phyloP scores from a whole-genome alignment of 92 coral and sea anemone genomes.

The Anthopleura xanthogrammica region DNA sequence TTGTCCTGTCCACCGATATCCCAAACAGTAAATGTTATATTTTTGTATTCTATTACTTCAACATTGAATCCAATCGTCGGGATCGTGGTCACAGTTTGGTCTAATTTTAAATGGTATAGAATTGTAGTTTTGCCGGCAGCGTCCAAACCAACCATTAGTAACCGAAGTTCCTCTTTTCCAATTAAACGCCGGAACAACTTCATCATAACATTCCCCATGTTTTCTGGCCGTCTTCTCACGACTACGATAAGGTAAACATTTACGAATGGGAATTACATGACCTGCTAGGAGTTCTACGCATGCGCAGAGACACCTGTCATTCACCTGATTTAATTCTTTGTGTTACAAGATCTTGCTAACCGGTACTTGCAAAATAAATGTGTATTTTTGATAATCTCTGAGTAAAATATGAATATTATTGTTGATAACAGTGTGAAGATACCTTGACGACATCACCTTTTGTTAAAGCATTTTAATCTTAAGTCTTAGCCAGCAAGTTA shows the following conservation, averaged over 20 bases:
- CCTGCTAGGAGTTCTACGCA: conserved; percentile 32
- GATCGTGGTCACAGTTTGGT: conserved; percentile 90
- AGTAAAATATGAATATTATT: background rate
- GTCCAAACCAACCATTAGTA: conserved; percentile 97
- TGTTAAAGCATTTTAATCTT: background rate
- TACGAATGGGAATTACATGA: conserved; percentile 5
- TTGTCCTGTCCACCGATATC: conserved; percentile 99
- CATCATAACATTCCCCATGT: conserved; percentile 90
- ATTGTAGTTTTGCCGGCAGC: conserved; percentile 99
- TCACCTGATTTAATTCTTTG: background rate
- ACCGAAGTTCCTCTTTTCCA: conserved; percentile 91
- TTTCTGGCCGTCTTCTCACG: background rate
- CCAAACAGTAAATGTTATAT: conserved; percentile 97
- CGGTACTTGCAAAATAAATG: background rate
- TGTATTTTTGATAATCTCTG: background rate
- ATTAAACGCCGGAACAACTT: conserved; percentile 80
- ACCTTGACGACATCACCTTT: background rate
- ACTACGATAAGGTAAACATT: conserved; percentile 15
- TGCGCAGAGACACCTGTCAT: conserved; percentile 28
- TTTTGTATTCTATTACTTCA: conserved; percentile 96
- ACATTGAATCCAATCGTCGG: conserved; percentile 99
- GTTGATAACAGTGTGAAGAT: background rate
- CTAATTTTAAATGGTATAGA: conserved; percentile 87
- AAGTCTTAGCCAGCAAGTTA: background rate
- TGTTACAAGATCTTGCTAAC: background rate